These are phyloP conservation scores for Cardiocondyla obscurior DNA, from an alignment of 1,140 invertebrate species.

Conservation along the genomic window DNA sequence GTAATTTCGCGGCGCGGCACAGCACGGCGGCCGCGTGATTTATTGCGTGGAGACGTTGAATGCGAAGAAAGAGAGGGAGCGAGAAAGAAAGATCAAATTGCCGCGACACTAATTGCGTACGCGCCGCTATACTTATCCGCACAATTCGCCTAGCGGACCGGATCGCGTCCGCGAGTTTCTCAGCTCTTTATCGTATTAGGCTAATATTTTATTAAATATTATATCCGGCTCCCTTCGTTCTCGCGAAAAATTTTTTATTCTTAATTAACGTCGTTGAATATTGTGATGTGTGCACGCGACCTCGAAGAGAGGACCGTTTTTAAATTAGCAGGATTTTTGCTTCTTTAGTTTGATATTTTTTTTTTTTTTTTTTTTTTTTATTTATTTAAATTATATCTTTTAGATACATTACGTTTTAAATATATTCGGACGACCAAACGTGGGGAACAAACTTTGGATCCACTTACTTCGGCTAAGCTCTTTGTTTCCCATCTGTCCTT, in stretches of 20 bases:
- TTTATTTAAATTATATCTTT: background rate
- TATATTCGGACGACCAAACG: background rate
- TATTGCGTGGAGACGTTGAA: slow-evolving; percentile 56
- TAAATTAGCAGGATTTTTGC: background rate
- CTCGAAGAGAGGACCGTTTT: background rate
- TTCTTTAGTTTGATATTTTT: background rate
- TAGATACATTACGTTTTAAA: background rate
- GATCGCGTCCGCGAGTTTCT: slow-evolving; percentile 50
- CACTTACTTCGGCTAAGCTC: slow-evolving; percentile 3
- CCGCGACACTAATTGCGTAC: slow-evolving; percentile 61
- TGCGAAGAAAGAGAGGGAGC: slow-evolving; percentile 24
- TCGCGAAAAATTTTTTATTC: background rate
- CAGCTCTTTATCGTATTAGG: slow-evolving; percentile 33
- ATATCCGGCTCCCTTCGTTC: background rate
- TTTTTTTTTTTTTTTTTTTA: background rate
- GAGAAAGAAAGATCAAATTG: slow-evolving; percentile 48
- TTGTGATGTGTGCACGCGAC: background rate
- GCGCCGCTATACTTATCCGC: slow-evolving; percentile 49
- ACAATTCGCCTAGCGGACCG: slow-evolving; percentile 25
- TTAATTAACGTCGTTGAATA: slow-evolving; percentile 7
- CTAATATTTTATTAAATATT: slow-evolving; percentile 38
- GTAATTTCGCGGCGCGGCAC: slow-evolving; percentile 51
- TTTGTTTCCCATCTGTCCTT: slow-evolving; percentile 32
- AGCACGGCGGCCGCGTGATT: slow-evolving; percentile 51
- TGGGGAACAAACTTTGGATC: slow-evolving; percentile 3